These are phyloP conservation scores for Formicarius rufipectus DNA, from an alignment of 2,113 vertebrate species.

Conservation along the genomic window DNA sequence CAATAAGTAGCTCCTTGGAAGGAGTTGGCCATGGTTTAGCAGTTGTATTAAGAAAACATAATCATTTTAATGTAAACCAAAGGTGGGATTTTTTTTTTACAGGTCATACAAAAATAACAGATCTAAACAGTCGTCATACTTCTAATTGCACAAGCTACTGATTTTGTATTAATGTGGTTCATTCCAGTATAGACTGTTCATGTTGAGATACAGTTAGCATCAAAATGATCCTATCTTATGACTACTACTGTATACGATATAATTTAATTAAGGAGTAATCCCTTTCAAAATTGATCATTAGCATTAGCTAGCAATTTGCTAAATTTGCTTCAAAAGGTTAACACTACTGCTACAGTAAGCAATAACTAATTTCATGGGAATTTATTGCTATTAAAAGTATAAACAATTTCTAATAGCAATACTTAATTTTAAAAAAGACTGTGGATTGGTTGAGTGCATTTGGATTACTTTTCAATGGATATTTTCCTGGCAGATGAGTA, in stretches of 20 bases:
- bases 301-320: constrained; percentile 48
- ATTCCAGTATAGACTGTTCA: background rate
- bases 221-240: constrained; percentile 14
- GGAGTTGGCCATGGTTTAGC: background rate
- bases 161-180: constrained; percentile 21
- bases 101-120: constrained; percentile 1
- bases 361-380: constrained; percentile 56
- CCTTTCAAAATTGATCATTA: constrained; percentile 52
- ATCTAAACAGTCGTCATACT: background rate
- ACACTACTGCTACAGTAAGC: constrained; percentile 9
- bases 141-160: background rate
- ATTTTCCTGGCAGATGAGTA: constrained; percentile 29
- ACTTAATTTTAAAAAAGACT: constrained; percentile 15
- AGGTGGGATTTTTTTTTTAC: background rate
- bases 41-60: background rate
- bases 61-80: background rate
- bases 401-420: constrained; percentile 58
- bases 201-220: background rate
- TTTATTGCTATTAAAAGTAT: constrained; percentile 62
- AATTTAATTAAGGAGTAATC: constrained; percentile 53
- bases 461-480: constrained; percentile 38
- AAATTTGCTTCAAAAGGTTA: constrained; percentile 51
- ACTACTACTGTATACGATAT: background rate
- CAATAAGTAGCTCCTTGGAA: background rate
- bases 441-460: constrained; percentile 24